Conservation (phyloP, 2,888 invertebrate genomes). For the Myathropa florea region DNA sequence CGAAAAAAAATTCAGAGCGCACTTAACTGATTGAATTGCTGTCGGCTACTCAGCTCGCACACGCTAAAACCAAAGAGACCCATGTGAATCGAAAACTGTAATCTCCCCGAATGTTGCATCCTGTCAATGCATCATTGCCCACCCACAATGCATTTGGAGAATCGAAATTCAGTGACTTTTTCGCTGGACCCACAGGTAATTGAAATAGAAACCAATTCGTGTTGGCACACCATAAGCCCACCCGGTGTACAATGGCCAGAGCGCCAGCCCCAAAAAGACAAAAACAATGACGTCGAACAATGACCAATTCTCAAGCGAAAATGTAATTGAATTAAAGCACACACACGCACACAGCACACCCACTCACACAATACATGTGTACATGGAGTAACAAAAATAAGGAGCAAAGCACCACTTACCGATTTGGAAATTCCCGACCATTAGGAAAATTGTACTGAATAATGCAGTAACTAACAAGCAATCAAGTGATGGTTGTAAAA, state of each 20-base stretch:
- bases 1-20: too few species aligned
- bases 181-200: background rate
- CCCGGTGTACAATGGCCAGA: background rate
- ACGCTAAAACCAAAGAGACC: background rate
- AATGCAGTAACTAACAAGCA: conserved; percentile 69
- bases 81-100: background rate
- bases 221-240: background rate
- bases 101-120: background rate
- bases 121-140: background rate
- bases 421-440: conserved; percentile 68
- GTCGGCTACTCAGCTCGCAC: background rate
- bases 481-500: conserved; percentile 67
- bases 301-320: conserved; percentile 19
- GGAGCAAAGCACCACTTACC: conserved; percentile 50
- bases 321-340: conserved; percentile 36
- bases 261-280: background rate
- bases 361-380: background rate
- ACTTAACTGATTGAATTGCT: background rate
- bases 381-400: background rate
- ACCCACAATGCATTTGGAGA: background rate
- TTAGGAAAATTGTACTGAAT: conserved; percentile 69
- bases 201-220: background rate
- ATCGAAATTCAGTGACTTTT: background rate
- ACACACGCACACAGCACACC: background rate
- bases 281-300: background rate